Conservation (phyloP, 64 coral and sea anemone genomes). For the Porites australiensis region DNA sequence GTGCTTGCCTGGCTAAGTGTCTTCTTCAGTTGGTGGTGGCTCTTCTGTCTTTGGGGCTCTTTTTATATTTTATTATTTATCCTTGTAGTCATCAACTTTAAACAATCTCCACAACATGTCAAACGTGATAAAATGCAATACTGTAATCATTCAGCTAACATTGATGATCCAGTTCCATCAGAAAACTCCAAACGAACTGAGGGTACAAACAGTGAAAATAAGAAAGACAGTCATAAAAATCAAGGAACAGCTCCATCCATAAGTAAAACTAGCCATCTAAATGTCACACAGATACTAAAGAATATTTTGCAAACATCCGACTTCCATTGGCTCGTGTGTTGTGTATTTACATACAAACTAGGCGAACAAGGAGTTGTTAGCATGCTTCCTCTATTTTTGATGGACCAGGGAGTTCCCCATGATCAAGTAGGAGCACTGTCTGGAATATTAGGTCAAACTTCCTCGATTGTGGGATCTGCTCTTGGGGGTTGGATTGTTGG, state of each 20-base stretch:
- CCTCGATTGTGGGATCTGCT: slow-evolving; percentile 83
- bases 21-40: slow-evolving; percentile 58
- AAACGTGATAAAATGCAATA: background rate
- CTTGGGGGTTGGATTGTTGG: slow-evolving; percentile 84
- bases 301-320: slow-evolving; percentile 55
- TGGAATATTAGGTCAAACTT: slow-evolving; percentile 84
- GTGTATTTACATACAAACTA: slow-evolving; percentile 87
- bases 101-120: background rate
- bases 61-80: slow-evolving; percentile 52
- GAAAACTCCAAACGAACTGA: background rate
- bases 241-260: background rate
- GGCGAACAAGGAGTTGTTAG: slow-evolving; percentile 90
- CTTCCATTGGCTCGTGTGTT: slow-evolving; percentile 81
- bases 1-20: slow-evolving; percentile 75
- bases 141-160: background rate
- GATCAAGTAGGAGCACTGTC: slow-evolving; percentile 68
- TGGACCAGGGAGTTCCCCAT: slow-evolving; percentile 75
- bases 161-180: background rate
- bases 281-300: slow-evolving; percentile 14
- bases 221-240: background rate
- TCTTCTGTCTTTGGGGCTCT: slow-evolving; percentile 58
- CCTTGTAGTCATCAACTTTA: background rate
- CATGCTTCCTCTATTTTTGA: slow-evolving; percentile 88
- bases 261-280: background rate
- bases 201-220: background rate